These are phyloP conservation scores for Morone chrysops DNA, from an alignment of 2,113 vertebrate species.

Conservation along the genomic window DNA sequence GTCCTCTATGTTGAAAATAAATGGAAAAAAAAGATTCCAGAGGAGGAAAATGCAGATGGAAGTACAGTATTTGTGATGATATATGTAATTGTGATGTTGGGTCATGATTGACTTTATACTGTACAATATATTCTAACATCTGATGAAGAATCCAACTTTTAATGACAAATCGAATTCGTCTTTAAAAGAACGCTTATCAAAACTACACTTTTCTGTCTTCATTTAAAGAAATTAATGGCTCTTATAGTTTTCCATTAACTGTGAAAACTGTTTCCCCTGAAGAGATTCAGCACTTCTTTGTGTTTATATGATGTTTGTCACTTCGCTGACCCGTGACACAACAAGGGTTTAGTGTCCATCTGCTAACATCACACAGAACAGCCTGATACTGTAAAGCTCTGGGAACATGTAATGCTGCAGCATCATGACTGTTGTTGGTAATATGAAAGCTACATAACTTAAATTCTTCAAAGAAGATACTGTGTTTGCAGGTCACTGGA, in stretches of 20 bases:
- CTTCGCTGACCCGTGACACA: conserved; percentile 23
- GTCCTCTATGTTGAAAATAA: neutral
- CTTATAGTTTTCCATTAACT: neutral
- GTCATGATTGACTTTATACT: neutral
- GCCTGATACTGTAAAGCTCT: conserved; percentile 41
- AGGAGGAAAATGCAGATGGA: neutral
- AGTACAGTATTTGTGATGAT: neutral
- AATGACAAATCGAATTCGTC: neutral
- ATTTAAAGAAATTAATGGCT: conserved; percentile 9
- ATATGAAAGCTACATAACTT: conserved; percentile 27
- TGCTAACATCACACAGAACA: conserved; percentile 27
- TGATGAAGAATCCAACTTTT: neutral
- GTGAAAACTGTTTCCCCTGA: conserved; percentile 13
- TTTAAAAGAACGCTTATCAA: neutral
- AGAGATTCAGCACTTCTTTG: conserved; percentile 22
- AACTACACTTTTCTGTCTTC: neutral
- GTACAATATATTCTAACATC: neutral
- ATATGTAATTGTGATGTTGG: neutral
- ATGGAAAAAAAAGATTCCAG: neutral
- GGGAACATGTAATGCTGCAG: conserved; percentile 26
- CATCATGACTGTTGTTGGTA: neutral
- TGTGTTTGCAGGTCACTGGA: conserved; percentile 35
- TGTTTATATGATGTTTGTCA: conserved; percentile 19
- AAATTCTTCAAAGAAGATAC: conserved; percentile 53
- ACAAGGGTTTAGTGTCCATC: conserved; percentile 31